phyloP scores from a whole-genome alignment of 2,797 vertebrate genomes.

The Danio albolineatus region DNA sequence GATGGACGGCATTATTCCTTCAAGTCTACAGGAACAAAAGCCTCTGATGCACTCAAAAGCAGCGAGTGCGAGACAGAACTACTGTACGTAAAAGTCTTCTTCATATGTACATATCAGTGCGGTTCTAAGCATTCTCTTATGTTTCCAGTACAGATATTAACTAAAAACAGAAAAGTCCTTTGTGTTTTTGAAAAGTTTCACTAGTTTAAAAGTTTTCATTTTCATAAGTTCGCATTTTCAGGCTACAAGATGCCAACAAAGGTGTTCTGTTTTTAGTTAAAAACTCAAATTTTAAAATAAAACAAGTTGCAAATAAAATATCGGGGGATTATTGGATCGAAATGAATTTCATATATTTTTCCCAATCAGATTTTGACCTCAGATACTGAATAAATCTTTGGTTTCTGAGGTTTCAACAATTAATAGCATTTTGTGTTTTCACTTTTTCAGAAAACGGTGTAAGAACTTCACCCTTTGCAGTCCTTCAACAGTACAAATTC shows the following conservation, averaged over 20 bases:
- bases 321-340: not conserved
- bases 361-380: not conserved
- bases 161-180: too few relatives aligned
- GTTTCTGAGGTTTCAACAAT: conserved; percentile 41
- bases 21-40: conserved; percentile 57
- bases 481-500: not conserved
- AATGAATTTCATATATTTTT: not conserved
- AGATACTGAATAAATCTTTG: conserved; percentile 44
- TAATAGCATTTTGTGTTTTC: not conserved
- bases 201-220: too few relatives aligned
- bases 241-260: too few relatives aligned
- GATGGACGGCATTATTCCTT: conserved; percentile 57
- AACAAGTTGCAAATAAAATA: not conserved
- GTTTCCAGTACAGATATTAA: too few relatives aligned
- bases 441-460: conserved; percentile 1
- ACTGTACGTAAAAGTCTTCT: not conserved
- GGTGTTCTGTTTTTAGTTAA: too few relatives aligned
- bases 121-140: not conserved
- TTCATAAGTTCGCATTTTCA: too few relatives aligned
- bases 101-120: conserved; percentile 16
- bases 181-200: too few relatives aligned
- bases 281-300: too few relatives aligned
- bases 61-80: conserved; percentile 39
- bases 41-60: conserved; percentile 53
- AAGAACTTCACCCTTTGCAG: not conserved